These are phyloP conservation scores for Ostrea edulis DNA, from an alignment of 1,140 invertebrate genomes.

Conservation along the genomic window DNA sequence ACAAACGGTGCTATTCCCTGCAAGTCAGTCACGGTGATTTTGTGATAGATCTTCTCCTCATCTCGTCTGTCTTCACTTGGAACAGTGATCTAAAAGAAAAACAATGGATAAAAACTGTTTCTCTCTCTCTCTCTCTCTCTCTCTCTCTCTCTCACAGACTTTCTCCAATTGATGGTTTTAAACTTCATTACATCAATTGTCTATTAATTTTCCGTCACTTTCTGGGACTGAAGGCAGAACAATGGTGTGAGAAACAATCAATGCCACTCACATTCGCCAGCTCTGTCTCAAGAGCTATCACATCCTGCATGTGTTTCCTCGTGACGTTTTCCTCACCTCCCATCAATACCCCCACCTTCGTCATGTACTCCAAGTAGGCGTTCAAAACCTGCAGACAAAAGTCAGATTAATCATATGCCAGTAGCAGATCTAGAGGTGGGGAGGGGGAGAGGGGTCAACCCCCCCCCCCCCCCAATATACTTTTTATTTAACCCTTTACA, in stretches of 20 bases:
- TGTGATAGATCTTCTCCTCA: conserved; percentile 93
- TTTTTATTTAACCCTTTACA: no score
- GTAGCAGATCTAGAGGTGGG: neutral
- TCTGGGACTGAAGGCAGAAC: neutral
- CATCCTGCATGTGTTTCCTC: conserved; percentile 88
- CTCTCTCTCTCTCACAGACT: no score
- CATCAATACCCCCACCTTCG: conserved; percentile 91
- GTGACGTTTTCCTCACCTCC: conserved; percentile 90
- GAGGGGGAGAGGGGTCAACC: no score
- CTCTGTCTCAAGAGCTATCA: conserved; percentile 93
- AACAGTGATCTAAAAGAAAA: conserved; percentile 73
- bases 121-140: neutral
- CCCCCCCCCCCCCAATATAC: no score
- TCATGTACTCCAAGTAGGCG: conserved; percentile 96
- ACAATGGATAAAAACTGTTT: neutral
- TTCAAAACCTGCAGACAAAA: conserved; percentile 85
- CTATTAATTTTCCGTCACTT: neutral
- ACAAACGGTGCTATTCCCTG: conserved; percentile 83
- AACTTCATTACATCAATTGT: conserved; percentile 17
- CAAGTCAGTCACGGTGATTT: conserved; percentile 89
- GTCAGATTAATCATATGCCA: neutral
- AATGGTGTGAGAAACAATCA: neutral
- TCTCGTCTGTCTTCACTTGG: conserved; percentile 94
- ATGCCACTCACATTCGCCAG: conserved; percentile 80
- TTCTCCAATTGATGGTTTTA: neutral